Percentiles rank a stretch among this genome's conserved stretches.
phyloP scores from a whole-genome alignment of 2,797 vertebrate species.

The Gobionotothen gibberifrons region DNA sequence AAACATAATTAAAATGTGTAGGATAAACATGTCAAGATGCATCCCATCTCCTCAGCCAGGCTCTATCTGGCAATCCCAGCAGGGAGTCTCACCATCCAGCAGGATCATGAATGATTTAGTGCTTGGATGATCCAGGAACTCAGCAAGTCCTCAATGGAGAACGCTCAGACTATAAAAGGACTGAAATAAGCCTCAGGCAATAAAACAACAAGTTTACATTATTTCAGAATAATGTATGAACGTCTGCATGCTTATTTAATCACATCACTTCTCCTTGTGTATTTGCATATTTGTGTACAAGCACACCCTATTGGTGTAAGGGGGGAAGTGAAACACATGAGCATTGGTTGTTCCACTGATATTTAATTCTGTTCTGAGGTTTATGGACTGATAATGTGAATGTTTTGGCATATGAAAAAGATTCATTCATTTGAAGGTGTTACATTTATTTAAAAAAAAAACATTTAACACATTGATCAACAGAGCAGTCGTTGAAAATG shows the following conservation, averaged over 20 bases:
- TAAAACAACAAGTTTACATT: constrained; percentile 2
- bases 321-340: constrained; percentile 13
- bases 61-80: constrained; percentile 13
- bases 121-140: constrained; percentile 44
- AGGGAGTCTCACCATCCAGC: constrained; percentile 35
- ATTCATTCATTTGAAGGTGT: background rate
- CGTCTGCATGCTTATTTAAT: background rate
- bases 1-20: background rate
- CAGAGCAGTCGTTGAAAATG: background rate
- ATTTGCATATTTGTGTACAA: constrained; percentile 15
- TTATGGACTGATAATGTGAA: background rate
- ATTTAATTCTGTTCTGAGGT: background rate
- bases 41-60: background rate
- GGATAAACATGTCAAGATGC: background rate
- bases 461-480: background rate
- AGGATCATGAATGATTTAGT: constrained; percentile 63
- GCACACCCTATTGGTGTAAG: constrained; percentile 33
- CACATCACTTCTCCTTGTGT: constrained; percentile 3
- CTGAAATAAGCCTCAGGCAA: background rate
- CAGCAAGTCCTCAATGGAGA: constrained; percentile 20
- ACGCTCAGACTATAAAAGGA: background rate
- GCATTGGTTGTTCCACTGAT: background rate
- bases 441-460: background rate
- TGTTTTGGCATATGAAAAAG: background rate
- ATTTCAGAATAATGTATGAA: constrained; percentile 34